Conservation (phyloP, 2,113 vertebrate genomes). For the Callospermophilus lateralis region DNA sequence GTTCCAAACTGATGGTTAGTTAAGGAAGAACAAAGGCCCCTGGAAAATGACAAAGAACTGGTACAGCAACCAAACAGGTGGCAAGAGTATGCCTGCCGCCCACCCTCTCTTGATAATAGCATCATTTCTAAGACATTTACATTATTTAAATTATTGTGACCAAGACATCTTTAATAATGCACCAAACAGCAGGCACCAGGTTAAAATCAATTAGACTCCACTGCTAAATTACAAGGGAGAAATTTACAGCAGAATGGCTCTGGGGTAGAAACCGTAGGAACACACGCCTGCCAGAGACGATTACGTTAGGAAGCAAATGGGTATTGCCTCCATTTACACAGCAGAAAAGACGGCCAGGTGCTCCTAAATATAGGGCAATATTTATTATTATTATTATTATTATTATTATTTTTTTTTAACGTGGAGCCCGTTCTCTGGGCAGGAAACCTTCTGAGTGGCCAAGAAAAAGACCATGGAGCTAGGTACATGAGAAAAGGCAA, state of each 20-base stretch:
- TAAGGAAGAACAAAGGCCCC: background rate
- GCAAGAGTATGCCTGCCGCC: background rate
- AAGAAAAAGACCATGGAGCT: background rate
- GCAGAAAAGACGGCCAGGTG: constrained; percentile 56
- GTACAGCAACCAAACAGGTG: constrained; percentile 4
- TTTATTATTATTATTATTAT: too few species aligned
- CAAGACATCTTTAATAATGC: constrained; percentile 81
- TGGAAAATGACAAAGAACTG: background rate
- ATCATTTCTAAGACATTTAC: constrained; percentile 71
- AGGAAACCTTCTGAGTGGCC: background rate
- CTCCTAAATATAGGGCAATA: constrained; percentile 47
- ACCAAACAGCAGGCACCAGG: constrained; percentile 73
- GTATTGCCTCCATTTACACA: constrained; percentile 46
- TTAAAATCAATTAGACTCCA: constrained; percentile 82
- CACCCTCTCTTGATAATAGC: constrained; percentile 17
- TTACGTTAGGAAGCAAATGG: constrained; percentile 56
- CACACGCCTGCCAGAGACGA: constrained; percentile 41
- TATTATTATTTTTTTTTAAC: background rate
- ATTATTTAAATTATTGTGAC: constrained; percentile 80
- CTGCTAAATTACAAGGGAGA: constrained; percentile 71
- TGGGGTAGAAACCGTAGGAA: constrained; percentile 51
- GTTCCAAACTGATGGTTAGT: background rate
- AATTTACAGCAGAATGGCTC: constrained; percentile 73
- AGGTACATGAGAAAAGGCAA: too few species aligned
- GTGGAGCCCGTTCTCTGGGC: constrained; percentile 2